A percentile compares a stretch with the other conserved stretches of the same genome.
Evolutionary conservation across 2,888 invertebrate genomes (phyloP).

Genomic region (Caradrina clavipalpis): DNA sequence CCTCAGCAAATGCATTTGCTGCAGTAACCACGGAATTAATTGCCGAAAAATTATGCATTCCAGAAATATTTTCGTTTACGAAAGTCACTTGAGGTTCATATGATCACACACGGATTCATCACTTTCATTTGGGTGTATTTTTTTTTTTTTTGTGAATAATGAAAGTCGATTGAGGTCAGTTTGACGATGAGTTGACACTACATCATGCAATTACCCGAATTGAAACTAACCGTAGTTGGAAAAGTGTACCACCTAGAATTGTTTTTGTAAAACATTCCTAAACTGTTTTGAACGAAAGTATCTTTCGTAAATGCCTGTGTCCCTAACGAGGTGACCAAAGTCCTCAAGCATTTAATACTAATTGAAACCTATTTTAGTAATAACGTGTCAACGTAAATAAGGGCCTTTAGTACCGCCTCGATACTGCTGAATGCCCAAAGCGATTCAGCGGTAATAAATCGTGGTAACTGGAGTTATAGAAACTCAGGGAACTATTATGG

Average conservation of each 20-base stretch:
- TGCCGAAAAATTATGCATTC: constrained; percentile 58
- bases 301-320: constrained; percentile 53
- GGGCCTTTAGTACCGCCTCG: constrained; percentile 53
- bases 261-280: constrained; percentile 16
- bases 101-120: constrained; percentile 25
- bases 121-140: constrained; percentile 18
- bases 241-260: constrained; percentile 1
- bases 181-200: constrained; percentile 10
- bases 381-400: constrained; percentile 61
- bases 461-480: constrained; percentile 55
- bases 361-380: constrained; percentile 64
- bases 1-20: constrained; percentile 62
- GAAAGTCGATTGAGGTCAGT: constrained; percentile 13
- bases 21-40: constrained; percentile 50
- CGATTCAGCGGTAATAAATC: constrained; percentile 60
- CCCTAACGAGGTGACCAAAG: constrained; percentile 43
- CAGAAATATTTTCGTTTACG: constrained; percentile 40
- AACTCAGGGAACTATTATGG: constrained; percentile 60
- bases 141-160: too few relatives aligned
- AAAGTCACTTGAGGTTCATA: constrained; percentile 30
- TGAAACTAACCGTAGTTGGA: constrained; percentile 26
- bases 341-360: constrained; percentile 53
- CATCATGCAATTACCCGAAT: constrained; percentile 23
- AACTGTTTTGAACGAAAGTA: constrained; percentile 23
- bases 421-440: constrained; percentile 61